These are phyloP conservation scores for Pseudorectes ferrugineus DNA, from an alignment of 2,113 vertebrate genomes.

Conservation along the genomic window DNA sequence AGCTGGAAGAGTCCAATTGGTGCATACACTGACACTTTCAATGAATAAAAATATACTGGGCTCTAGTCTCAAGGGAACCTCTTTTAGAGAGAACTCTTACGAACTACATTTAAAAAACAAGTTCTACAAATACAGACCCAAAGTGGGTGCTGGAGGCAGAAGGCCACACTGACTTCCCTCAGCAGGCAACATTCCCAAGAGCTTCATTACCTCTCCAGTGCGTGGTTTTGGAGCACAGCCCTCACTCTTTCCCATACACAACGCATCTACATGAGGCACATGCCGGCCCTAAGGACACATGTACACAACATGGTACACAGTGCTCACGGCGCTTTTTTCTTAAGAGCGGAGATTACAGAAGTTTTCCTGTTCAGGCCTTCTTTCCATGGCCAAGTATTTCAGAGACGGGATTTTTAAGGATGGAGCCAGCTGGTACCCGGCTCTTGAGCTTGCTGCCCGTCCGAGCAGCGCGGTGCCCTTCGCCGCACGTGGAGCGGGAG, in stretches of 20 bases:
- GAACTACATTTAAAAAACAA: background rate
- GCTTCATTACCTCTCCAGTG: background rate
- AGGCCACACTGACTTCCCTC: background rate
- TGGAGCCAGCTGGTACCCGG: background rate
- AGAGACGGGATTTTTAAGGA: rapidly evolving
- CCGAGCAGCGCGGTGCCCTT: background rate
- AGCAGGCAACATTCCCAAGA: background rate
- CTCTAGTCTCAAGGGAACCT: background rate
- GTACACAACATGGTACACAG: rapidly evolving
- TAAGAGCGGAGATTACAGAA: rapidly evolving
- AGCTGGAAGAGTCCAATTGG: background rate
- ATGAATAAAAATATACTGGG: background rate
- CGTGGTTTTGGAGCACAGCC: background rate
- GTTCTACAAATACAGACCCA: rapidly evolving
- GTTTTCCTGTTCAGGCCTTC: background rate
- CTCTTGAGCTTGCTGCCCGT: background rate
- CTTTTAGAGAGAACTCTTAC: background rate
- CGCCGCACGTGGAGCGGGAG: rapidly evolving
- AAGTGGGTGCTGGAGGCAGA: background rate
- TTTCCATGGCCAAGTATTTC: rapidly evolving
- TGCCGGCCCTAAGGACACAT: rapidly evolving
- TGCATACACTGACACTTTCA: background rate
- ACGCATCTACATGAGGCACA: rapidly evolving
- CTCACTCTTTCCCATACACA: background rate
- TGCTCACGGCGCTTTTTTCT: rapidly evolving